Evolutionary conservation across 2,888 invertebrate species (phyloP), one percentile per base, ranked within the genome.

Genomic region (Dioctria rufipes): DNA sequence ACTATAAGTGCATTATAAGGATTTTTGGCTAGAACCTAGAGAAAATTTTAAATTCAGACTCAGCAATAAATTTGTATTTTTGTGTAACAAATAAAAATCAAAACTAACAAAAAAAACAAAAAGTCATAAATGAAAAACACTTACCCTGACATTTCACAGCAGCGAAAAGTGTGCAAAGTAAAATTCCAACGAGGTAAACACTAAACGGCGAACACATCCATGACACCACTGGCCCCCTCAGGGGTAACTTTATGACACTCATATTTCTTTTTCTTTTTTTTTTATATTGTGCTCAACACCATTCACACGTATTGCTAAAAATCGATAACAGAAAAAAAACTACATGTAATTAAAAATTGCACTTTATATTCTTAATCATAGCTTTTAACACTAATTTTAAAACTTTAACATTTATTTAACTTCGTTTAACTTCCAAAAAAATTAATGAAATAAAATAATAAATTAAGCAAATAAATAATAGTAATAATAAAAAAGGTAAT

Each of bases 221-320:
- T 63, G 6, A 8, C 46, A 65, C n/a, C 13, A 66, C 42, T 42
- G 65, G n/a, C 80, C 80, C 80, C 63, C 49, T 71, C 40, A 43
- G 80, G 80, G 80, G 80, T 80, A 51, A 80, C 67, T 63, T 71
- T 71, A 71, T 51, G 80, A 80, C 80, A 80, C 80, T 80, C 80
- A 80, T 80, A 66, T 54, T 78, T 69, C 25, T 13, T 46, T 43
- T 67, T 13, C n/a, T 6, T 13, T 67, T 67, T 58, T 54, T 58
- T 40, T 40, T 60, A 63, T 77, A 63, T 69, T 51, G 11, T 51
- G 13, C 9, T 39, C 37, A 37, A 51, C 39, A 51, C 49, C 69
- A 69, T 46, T n/a, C 69, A 69, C 65, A 42, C 11, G 49, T 69
- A 39, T 54, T 54, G 54, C 54, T 69, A 69, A 51, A 63, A 51